Evolutionary conservation across 2,888 invertebrate genomes (phyloP).

Genomic region (Catocala fraxini): DNA sequence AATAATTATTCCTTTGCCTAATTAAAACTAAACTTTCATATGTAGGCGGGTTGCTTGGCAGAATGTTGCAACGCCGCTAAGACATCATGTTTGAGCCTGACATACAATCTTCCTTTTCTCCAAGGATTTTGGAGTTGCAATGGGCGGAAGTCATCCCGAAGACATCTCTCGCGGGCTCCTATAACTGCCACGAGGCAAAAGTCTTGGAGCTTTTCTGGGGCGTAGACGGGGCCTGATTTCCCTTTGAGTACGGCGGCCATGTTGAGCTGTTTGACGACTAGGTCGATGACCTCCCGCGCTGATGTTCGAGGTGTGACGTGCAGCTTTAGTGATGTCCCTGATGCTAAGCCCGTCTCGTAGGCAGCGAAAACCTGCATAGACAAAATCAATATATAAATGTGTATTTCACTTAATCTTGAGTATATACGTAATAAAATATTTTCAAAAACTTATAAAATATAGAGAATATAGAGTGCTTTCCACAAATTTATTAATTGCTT

Average conservation of each 20-base stretch:
- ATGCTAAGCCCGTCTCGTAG: constrained; percentile 97
- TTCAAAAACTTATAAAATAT: no score
- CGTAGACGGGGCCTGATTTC: constrained; percentile 95
- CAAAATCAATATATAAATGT: neutral
- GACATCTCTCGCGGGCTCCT: constrained; percentile 97
- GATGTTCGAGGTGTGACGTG: constrained; percentile 98
- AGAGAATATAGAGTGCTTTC: no score
- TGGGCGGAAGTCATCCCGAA: constrained; percentile 97
- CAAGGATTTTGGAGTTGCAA: constrained; percentile 98
- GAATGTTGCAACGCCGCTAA: constrained; percentile 96
- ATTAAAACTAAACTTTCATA: constrained; percentile 66
- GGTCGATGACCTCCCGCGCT: constrained; percentile 97
- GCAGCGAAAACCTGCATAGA: constrained; percentile 96
- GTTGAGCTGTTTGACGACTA: constrained; percentile 98
- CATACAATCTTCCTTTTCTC: constrained; percentile 97
- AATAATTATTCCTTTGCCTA: constrained; percentile 39
- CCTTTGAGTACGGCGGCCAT: constrained; percentile 96
- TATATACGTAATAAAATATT: no score
- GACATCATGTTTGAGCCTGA: constrained; percentile 96
- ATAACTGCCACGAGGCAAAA: constrained; percentile 98
- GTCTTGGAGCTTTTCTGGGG: constrained; percentile 93
- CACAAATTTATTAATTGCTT: no score
- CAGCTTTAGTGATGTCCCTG: constrained; percentile 96
- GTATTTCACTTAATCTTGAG: no score
- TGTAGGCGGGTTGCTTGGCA: constrained; percentile 92